phyloP scores from a whole-genome alignment of 2,113 vertebrate species.

The Conger conger region DNA sequence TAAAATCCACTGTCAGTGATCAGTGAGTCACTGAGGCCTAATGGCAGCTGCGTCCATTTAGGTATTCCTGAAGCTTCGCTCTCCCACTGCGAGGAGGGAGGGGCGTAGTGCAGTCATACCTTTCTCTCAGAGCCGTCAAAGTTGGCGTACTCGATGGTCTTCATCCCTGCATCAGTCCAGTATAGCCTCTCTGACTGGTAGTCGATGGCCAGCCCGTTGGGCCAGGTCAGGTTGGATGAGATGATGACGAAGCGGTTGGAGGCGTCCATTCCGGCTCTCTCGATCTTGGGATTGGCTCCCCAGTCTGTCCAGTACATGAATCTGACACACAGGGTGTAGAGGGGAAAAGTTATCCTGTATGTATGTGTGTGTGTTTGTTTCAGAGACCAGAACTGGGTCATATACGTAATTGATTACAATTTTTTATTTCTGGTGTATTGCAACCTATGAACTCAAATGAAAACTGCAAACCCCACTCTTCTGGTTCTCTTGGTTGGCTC shows the following conservation, averaged over 20 bases:
- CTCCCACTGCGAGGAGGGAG: background rate
- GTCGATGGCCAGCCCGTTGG: conserved; percentile 94
- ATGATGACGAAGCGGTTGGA: conserved; percentile 89
- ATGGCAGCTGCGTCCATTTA: too few species aligned
- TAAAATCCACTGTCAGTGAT: too few species aligned
- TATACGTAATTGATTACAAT: too few species aligned
- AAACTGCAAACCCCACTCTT: too few species aligned
- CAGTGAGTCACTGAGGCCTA: too few species aligned
- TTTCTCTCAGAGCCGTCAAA: conserved; percentile 89
- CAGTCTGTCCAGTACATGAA: conserved; percentile 99
- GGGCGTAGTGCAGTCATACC: conserved; percentile 60
- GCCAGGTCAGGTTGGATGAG: conserved; percentile 94
- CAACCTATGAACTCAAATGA: too few species aligned
- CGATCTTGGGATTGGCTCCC: conserved; percentile 97
- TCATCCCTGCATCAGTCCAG: conserved; percentile 98
- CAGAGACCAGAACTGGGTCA: too few species aligned
- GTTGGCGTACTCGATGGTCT: conserved; percentile 88
- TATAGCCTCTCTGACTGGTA: conserved; percentile 87
- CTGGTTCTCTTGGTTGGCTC: too few species aligned
- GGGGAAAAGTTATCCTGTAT: too few species aligned
- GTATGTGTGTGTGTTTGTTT: too few species aligned
- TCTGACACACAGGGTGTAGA: conserved; percentile 54
- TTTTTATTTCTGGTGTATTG: too few species aligned
- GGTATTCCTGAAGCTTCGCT: background rate
- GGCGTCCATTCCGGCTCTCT: conserved; percentile 94